Percentiles rank a stretch among this genome's conserved stretches.
These are phyloP conservation scores for Ptychochromis oligacanthus DNA, from an alignment of 2,113 vertebrate genomes.

Conservation along the genomic window DNA sequence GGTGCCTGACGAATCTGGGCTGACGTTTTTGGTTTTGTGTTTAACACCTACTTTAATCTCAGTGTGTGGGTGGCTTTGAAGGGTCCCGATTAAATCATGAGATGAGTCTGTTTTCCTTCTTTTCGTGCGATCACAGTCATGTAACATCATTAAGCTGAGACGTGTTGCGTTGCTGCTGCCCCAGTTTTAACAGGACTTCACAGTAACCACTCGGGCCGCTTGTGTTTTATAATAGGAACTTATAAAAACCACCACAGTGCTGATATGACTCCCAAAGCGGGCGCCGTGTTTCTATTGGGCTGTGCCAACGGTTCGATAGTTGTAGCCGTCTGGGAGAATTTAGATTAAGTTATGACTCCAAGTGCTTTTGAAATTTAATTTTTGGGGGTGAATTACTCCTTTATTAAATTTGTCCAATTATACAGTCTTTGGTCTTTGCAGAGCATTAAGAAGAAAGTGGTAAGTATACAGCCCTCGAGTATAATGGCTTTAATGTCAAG, in stretches of 20 bases:
- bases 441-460: not conserved
- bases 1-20: not conserved
- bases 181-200: not conserved
- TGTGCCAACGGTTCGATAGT: not conserved
- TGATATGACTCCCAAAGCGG: not conserved
- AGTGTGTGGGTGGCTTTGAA: not conserved
- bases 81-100: not conserved
- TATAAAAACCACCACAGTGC: not conserved
- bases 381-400: not conserved
- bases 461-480: not conserved
- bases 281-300: not conserved
- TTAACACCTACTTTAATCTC: not conserved
- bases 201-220: not conserved
- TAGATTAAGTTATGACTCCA: not conserved
- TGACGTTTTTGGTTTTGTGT: not conserved
- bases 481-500: too few species aligned
- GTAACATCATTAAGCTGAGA: not conserved
- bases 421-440: not conserved
- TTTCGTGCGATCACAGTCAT: not conserved
- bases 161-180: not conserved
- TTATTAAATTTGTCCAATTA: not conserved
- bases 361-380: not conserved
- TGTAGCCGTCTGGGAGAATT: not conserved
- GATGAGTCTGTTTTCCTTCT: slow-evolving; percentile 20
- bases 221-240: not conserved